Conservation (phyloP, 2,888 invertebrate species). For the Drosophila anomelani region DNA sequence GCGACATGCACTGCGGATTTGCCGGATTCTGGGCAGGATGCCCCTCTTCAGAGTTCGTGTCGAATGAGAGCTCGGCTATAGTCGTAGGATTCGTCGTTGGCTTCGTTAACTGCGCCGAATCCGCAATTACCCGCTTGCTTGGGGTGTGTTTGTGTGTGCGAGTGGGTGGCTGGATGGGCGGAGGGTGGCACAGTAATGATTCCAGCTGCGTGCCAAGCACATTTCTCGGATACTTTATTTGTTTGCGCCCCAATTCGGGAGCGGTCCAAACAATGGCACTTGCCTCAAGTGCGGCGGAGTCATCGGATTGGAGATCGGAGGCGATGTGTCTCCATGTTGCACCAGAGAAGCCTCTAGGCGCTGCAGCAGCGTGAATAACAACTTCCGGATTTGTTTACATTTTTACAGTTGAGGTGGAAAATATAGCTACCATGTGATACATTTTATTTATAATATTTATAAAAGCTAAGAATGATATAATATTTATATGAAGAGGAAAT, state of each 20-base stretch:
- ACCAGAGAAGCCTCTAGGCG: constrained; percentile 46
- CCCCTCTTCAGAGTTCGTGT: constrained; percentile 39
- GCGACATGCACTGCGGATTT: constrained; percentile 74
- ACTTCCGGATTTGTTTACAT: constrained; percentile 65
- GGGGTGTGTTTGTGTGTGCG: constrained; percentile 11
- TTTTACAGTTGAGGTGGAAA: not conserved
- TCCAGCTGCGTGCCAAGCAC: constrained; percentile 55
- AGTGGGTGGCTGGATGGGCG: constrained; percentile 8
- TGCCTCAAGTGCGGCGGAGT: constrained; percentile 51
- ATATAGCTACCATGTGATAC: not conserved
- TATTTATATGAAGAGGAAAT: not conserved
- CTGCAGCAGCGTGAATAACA: constrained; percentile 59
- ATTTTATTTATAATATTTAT: not conserved
- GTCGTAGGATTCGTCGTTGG: constrained; percentile 1
- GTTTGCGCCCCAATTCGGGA: constrained; percentile 68
- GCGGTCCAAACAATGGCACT: constrained; percentile 65
- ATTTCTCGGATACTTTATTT: constrained; percentile 19
- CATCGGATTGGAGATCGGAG: constrained; percentile 19
- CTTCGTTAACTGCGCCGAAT: constrained; percentile 67
- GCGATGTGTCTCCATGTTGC: constrained; percentile 14
- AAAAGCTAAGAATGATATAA: not conserved
- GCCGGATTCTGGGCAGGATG: constrained; percentile 72
- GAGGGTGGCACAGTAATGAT: constrained; percentile 61
- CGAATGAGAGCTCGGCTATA: constrained; percentile 41
- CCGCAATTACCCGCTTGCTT: constrained; percentile 39